phyloP scores from a whole-genome alignment of 2,113 vertebrate genomes.

The Pteruthius melanotis region DNA sequence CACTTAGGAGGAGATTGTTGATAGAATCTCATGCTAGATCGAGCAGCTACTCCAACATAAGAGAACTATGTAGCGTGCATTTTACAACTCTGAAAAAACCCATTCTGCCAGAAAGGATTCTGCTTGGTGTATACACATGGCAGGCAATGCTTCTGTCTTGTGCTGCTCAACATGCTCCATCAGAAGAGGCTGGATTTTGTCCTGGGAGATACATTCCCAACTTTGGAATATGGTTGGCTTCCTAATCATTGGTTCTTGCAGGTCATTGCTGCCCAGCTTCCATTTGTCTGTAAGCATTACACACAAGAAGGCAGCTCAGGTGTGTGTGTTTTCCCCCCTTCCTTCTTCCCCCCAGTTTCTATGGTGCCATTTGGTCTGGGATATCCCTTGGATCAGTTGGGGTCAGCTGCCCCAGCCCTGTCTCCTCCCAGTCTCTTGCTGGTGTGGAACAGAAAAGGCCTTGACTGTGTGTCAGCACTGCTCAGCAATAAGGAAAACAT shows the following conservation, averaged over 20 bases:
- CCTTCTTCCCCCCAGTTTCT: neutral
- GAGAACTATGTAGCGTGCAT: rapidly evolving
- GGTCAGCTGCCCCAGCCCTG: neutral
- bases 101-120: neutral
- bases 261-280: neutral
- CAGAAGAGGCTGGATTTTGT: neutral
- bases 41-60: neutral
- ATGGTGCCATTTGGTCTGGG: rapidly evolving
- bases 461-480: neutral
- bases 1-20: neutral
- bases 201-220: neutral
- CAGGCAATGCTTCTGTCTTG: neutral
- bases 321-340: neutral
- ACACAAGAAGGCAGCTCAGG: neutral
- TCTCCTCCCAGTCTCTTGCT: neutral
- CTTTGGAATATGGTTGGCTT: neutral
- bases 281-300: neutral
- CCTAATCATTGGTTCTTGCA: neutral
- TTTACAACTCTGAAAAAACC: neutral
- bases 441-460: neutral
- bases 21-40: neutral
- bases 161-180: neutral
- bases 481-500: neutral
- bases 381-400: neutral
- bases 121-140: neutral